Evolutionary conservation across 1,140 invertebrate genomes (phyloP).

Genomic region (Copidosoma floridanum): DNA sequence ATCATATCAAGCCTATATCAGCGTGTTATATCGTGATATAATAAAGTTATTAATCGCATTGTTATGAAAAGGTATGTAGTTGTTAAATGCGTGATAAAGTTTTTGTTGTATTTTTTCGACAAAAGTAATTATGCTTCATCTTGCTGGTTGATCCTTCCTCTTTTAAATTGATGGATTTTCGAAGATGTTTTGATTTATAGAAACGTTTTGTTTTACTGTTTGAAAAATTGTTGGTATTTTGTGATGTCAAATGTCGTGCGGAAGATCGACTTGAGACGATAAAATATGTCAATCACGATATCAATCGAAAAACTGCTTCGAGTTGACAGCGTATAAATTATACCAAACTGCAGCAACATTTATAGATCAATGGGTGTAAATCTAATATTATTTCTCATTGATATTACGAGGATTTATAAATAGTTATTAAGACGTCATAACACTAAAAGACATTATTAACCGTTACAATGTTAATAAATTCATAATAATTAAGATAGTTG

Average conservation of each 20-base stretch:
- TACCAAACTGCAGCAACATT: too few species aligned
- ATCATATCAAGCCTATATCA: constrained; percentile 58
- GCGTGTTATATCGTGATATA: constrained; percentile 50
- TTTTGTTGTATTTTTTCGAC: constrained; percentile 16
- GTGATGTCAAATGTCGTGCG: background rate
- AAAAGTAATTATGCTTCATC: too few species aligned
- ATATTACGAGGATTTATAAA: too few species aligned
- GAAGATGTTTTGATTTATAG: background rate
- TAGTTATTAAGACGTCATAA: too few species aligned
- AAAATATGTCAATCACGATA: constrained; percentile 1
- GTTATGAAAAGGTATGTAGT: constrained; percentile 7
- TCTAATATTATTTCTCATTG: too few species aligned
- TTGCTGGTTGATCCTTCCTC: background rate
- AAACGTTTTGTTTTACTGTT: background rate
- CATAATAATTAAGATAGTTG: too few species aligned
- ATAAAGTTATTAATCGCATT: constrained; percentile 23
- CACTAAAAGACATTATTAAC: too few species aligned
- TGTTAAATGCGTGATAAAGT: constrained; percentile 46
- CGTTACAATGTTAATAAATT: too few species aligned
- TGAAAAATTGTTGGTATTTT: background rate
- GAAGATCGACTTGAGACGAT: constrained; percentile 4
- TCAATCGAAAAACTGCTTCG: background rate
- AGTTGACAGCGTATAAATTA: too few species aligned
- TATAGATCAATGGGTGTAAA: too few species aligned
- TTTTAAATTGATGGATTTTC: background rate